Conservation (phyloP, 1,140 invertebrate species). For the Nasonia giraulti region DNA sequence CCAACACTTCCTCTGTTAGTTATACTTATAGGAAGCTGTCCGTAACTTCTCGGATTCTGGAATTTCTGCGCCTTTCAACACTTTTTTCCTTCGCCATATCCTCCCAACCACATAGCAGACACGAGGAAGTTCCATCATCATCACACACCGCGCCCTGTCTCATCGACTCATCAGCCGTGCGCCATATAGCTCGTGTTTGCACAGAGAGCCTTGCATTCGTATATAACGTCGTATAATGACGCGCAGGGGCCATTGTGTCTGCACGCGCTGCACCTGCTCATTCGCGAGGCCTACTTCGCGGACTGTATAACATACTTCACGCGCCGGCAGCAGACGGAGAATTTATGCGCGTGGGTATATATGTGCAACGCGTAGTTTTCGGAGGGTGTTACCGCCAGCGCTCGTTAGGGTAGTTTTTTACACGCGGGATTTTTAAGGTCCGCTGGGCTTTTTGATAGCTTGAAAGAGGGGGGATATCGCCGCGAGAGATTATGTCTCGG, state of each 20-base stretch:
- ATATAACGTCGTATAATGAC: background rate
- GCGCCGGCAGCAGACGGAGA: background rate
- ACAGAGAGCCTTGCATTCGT: background rate
- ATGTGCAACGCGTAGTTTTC: too few relatives aligned
- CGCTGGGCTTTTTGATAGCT: background rate
- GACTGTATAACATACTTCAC: background rate
- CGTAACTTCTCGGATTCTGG: background rate
- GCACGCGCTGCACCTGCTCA: constrained; percentile 1
- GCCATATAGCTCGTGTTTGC: background rate
- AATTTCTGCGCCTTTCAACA: background rate
- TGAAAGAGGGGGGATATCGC: background rate
- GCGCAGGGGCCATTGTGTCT: background rate
- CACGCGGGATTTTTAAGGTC: background rate
- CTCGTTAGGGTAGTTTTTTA: too few relatives aligned
- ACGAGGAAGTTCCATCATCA: background rate
- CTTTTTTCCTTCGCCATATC: too few relatives aligned
- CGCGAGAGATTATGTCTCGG: background rate
- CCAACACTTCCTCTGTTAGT: background rate
- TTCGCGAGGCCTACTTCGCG: constrained; percentile 1
- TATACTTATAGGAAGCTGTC: background rate
- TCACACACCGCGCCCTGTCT: background rate
- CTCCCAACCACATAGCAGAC: too few relatives aligned
- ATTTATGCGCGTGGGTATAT: background rate
- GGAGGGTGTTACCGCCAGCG: too few relatives aligned
- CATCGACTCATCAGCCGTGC: background rate